A percentile compares a stretch with the other conserved stretches of the same genome.
Conservation (phyloP, 2,888 invertebrate species). For the Theodoxus fluviatilis region DNA sequence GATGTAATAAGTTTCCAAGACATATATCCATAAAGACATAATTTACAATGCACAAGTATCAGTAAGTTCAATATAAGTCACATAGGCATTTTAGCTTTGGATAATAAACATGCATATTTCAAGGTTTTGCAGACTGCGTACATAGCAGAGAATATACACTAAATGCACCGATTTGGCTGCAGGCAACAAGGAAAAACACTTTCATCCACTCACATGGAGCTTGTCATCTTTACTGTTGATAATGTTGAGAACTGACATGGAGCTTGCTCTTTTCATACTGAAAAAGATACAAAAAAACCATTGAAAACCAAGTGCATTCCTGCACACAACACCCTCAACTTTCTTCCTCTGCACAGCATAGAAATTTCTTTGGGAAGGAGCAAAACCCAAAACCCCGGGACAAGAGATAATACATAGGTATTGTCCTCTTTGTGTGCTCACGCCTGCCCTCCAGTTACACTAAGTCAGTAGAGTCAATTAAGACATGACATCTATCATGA, state of each 20-base stretch:
- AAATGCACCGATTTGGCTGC: neutral
- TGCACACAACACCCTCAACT: no score
- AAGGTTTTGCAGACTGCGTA: neutral
- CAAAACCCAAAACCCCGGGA: no score
- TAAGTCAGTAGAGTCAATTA: no score
- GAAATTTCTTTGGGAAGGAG: no score
- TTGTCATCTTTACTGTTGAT: conserved; percentile 67
- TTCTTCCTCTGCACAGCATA: no score
- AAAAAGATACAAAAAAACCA: conserved; percentile 44
- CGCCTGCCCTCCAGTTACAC: no score
- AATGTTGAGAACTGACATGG: conserved; percentile 77
- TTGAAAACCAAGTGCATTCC: neutral
- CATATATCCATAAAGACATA: neutral
- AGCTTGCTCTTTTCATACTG: conserved; percentile 81
- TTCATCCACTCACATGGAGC: conserved; percentile 65
- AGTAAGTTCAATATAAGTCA: neutral
- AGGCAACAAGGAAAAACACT: no score
- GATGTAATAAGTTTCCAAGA: no score
- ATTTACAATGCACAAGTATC: neutral
- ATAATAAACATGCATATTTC: no score
- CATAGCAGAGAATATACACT: neutral
- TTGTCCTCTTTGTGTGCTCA: no score
- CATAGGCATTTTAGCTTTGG: neutral
- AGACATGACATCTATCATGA: no score
- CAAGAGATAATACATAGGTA: no score